A percentile compares a stretch with the other conserved stretches of the same genome.
Conservation (phyloP, 2,113 vertebrate species). For the Hoplias malabaricus region DNA sequence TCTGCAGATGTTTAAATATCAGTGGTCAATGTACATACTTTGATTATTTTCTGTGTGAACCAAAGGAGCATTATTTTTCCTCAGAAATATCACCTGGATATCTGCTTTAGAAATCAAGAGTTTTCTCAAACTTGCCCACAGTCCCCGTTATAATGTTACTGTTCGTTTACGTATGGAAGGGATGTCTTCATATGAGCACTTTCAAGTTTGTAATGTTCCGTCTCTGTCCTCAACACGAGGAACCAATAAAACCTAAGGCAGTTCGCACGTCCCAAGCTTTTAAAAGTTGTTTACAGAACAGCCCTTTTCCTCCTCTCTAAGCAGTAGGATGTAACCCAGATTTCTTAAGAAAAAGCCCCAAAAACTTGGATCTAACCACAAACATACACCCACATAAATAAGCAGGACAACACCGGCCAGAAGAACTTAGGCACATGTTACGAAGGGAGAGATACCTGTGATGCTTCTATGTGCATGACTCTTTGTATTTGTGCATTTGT, state of each 20-base stretch:
- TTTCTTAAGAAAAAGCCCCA: background rate
- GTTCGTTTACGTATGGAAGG: background rate
- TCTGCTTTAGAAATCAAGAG: too few relatives aligned
- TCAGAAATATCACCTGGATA: too few relatives aligned
- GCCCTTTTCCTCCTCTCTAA: background rate
- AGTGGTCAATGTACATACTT: too few relatives aligned
- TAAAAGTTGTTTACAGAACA: constrained; percentile 17
- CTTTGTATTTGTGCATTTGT: constrained; percentile 32
- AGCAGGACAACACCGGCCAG: background rate
- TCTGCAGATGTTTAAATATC: too few relatives aligned
- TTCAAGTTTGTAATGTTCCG: background rate
- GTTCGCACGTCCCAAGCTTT: constrained; percentile 12
- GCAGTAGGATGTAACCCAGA: background rate
- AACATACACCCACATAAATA: background rate
- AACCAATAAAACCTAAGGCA: constrained; percentile 8
- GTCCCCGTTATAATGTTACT: background rate
- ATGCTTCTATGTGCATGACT: constrained; percentile 6
- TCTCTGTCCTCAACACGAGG: background rate
- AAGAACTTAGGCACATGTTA: too few relatives aligned
- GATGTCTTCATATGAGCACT: background rate
- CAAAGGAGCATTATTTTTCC: too few relatives aligned
- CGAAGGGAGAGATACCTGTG: background rate
- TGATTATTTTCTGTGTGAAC: too few relatives aligned
- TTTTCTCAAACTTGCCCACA: too few relatives aligned
- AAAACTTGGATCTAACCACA: background rate